Evolutionary conservation across 2,797 vertebrate genomes (phyloP).

Genomic region (Bufotes viridis): DNA sequence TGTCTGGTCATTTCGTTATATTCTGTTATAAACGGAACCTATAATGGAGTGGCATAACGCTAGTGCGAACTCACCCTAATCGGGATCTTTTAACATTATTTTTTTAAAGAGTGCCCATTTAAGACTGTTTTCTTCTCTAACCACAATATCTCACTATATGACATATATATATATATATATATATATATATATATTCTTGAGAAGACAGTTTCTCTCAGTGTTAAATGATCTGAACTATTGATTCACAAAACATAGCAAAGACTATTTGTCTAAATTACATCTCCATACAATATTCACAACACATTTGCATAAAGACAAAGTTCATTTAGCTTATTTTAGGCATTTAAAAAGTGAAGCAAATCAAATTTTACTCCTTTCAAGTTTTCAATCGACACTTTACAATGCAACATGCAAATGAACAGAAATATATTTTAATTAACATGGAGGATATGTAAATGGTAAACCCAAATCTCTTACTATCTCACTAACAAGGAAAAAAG

Average conservation of each 20-base stretch:
- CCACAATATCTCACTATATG: not conserved
- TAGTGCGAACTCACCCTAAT: too few relatives aligned
- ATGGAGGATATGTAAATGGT: not conserved
- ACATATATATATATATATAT: too few relatives aligned
- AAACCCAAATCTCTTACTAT: not conserved
- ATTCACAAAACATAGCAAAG: not conserved
- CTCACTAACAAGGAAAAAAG: not conserved
- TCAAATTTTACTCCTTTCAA: not conserved
- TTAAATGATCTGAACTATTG: not conserved
- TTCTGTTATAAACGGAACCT: too few relatives aligned
- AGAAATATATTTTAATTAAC: not conserved
- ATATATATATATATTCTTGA: not conserved
- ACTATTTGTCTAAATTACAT: slow-evolving; percentile 1
- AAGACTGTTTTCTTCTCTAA: not conserved
- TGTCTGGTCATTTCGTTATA: too few relatives aligned
- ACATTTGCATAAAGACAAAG: not conserved
- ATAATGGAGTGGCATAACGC: too few relatives aligned
- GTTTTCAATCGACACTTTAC: not conserved
- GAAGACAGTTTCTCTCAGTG: not conserved
- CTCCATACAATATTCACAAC: not conserved
- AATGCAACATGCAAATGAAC: not conserved
- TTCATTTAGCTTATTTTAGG: not conserved
- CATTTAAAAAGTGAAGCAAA: slow-evolving; percentile 2
- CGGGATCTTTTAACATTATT: too few relatives aligned
- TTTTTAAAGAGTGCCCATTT: not conserved